Conservation (phyloP, 2,888 invertebrate species). For the Sinelater perroti region DNA sequence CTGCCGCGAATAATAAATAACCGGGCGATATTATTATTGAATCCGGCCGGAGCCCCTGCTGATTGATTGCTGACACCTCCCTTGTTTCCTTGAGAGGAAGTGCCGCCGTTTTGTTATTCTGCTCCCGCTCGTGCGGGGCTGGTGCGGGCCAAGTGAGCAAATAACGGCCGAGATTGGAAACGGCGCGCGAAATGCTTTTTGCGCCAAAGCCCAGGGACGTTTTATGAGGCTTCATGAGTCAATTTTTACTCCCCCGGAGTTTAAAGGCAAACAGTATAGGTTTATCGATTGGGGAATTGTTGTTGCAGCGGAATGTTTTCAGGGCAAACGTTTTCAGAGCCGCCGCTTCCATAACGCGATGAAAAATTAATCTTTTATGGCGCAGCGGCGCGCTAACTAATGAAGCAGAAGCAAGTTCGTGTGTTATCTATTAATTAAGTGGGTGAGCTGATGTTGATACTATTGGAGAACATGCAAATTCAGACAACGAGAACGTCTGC, state of each 20-base stretch:
- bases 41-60: too few relatives aligned
- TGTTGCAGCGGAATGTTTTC: constrained; percentile 12
- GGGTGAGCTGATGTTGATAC: not conserved
- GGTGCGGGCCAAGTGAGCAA: not conserved
- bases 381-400: not conserved
- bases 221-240: constrained; percentile 10
- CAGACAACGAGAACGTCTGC: not conserved
- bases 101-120: not conserved
- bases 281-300: constrained; percentile 13
- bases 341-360: too few relatives aligned
- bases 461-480: not conserved
- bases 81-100: not conserved
- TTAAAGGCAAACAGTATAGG: constrained; percentile 10
- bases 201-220: not conserved
- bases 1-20: constrained; percentile 10
- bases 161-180: not conserved
- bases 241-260: constrained; percentile 3
- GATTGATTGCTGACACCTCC: not conserved
- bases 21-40: constrained; percentile 2
- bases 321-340: too few relatives aligned
- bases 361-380: too few relatives aligned
- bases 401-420: not conserved
- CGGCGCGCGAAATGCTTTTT: not conserved
- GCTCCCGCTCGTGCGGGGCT: not conserved
- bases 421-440: not conserved